Percentiles rank a stretch among this genome's conserved stretches.
These are phyloP conservation scores for Diceros bicornis DNA, from an alignment of 2,797 vertebrate species.

Conservation along the genomic window DNA sequence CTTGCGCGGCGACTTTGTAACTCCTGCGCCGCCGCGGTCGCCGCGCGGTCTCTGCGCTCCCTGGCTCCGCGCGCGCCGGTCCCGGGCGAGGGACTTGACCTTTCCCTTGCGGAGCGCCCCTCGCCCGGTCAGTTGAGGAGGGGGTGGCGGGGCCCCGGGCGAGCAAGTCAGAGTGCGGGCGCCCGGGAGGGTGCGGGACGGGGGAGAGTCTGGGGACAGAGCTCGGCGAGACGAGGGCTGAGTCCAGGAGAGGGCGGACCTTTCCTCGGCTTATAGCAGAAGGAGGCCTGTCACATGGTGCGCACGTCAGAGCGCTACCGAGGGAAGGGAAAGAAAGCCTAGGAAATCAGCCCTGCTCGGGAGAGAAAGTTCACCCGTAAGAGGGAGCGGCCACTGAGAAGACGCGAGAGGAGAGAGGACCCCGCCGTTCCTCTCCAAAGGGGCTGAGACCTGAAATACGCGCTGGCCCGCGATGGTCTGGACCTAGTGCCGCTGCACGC, in stretches of 20 bases:
- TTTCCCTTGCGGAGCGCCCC: not conserved
- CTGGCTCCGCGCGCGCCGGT: not conserved
- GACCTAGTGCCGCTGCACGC: rapidly evolving
- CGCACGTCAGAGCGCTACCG: slow-evolving; percentile 85
- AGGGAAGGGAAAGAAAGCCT: slow-evolving; percentile 56
- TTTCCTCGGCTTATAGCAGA: slow-evolving; percentile 90
- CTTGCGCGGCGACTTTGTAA: slow-evolving; percentile 82
- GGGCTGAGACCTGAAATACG: not conserved
- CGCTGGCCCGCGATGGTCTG: not conserved
- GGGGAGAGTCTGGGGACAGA: slow-evolving; percentile 80
- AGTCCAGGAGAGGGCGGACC: slow-evolving; percentile 94
- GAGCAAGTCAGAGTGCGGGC: not conserved
- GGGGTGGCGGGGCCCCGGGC: slow-evolving; percentile 38
- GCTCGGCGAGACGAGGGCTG: slow-evolving; percentile 89
- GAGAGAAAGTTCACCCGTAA: slow-evolving; percentile 45
- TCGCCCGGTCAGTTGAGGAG: not conserved
- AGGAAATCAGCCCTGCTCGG: not conserved
- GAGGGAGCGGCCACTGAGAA: not conserved
- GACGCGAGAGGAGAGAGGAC: not conserved
- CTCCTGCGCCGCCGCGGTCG: slow-evolving; percentile 67
- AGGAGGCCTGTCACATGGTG: slow-evolving; percentile 93
- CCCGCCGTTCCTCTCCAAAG: not conserved
- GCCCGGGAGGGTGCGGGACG: slow-evolving; percentile 69
- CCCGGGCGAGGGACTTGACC: slow-evolving; percentile 6
- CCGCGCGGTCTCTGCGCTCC: not conserved